phyloP scores from a whole-genome alignment of 2,113 vertebrate genomes.

The Condylura cristata region DNA sequence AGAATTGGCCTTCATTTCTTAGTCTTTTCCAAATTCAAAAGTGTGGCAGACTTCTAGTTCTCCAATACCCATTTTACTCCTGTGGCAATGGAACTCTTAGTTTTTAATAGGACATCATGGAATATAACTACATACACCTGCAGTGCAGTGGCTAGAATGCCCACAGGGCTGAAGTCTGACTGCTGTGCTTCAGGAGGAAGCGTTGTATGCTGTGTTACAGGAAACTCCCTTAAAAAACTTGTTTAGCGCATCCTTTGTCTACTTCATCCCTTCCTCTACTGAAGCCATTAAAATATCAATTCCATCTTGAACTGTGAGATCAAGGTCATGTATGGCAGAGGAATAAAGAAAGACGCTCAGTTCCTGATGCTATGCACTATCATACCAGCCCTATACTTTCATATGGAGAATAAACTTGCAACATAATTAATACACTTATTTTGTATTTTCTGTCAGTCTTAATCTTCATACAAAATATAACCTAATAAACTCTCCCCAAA shows the following conservation, averaged over 20 bases:
- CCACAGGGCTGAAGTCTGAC: background rate
- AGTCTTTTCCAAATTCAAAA: background rate
- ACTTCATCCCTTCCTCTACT: background rate
- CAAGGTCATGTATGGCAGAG: background rate
- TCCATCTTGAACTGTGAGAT: background rate
- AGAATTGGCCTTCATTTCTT: conserved; percentile 5
- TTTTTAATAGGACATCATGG: background rate
- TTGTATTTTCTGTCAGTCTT: conserved; percentile 1
- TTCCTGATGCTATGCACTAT: background rate
- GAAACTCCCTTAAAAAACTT: background rate
- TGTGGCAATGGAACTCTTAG: background rate
- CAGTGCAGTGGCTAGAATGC: background rate
- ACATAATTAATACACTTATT: background rate
- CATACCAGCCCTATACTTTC: background rate
- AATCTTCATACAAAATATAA: conserved; percentile 15
- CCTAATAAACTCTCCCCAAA: background rate
- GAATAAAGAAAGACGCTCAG: background rate
- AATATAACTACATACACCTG: background rate
- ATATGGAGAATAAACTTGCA: background rate
- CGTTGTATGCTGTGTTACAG: background rate
- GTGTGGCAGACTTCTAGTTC: background rate
- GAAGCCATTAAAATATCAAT: background rate
- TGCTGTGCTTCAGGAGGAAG: background rate
- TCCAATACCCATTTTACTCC: background rate
- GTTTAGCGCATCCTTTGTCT: background rate